A percentile compares a stretch with the other conserved stretches of the same genome.
Conservation (phyloP, 2,888 invertebrate species). For the Acanthosepion esculentum region DNA sequence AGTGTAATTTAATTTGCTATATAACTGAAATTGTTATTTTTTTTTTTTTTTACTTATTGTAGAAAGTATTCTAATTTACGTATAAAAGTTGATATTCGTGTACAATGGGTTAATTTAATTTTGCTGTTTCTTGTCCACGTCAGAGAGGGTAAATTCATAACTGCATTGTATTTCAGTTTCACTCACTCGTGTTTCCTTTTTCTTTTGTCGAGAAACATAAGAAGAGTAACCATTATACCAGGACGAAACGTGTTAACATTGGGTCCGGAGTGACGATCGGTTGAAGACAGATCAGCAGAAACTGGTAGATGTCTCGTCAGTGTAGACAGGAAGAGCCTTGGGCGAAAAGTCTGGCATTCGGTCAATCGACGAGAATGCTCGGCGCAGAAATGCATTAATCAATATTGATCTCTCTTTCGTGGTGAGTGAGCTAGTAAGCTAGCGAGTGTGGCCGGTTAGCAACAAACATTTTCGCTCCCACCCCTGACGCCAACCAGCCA, state of each 20-base stretch:
- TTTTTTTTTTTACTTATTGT: too few species aligned
- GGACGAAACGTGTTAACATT: neutral
- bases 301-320: conserved; percentile 33
- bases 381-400: neutral
- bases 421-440: neutral
- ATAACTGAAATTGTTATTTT: too few species aligned
- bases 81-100: too few species aligned
- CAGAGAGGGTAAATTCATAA: too few species aligned
- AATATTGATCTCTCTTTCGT: neutral
- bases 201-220: neutral
- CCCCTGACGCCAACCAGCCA: neutral
- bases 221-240: neutral
- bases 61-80: too few species aligned
- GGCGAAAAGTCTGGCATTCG: neutral
- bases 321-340: neutral
- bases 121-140: neutral
- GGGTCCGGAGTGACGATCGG: neutral
- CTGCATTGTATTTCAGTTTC: neutral
- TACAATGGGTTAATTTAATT: neutral
- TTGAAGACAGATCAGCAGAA: conserved; percentile 23
- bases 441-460: neutral
- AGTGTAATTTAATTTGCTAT: too few species aligned
- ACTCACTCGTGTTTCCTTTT: neutral
- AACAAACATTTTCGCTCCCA: neutral
- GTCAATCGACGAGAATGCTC: neutral